Base-by-base conservation (phyloP, 2,113 vertebrate species). In the Rhombomys opimus region DNA sequence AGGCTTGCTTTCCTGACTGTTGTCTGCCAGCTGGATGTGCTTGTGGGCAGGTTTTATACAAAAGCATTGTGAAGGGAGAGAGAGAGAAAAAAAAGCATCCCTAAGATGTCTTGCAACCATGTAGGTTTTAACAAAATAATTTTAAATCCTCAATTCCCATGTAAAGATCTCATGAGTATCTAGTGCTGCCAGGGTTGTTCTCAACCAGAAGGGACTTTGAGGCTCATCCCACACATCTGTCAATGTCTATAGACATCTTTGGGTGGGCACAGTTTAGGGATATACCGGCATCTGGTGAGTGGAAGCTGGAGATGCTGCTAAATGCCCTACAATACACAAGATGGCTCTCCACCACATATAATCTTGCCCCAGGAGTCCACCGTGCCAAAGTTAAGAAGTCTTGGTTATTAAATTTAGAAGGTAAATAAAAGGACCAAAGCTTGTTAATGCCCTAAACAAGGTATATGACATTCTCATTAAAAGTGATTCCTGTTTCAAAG, bases 131-230 rank as follows among this genome's bases (percentile, higher is more conserved):
- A 91, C 15, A 38, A 35, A 22, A 46, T 65, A 52, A 65, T 85
- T 61, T 70, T 27, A 90, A 78, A 85, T 59, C 22, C 61, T 14
- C 27, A 25, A 57, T 41, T 75, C 30, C 22, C 46, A 23, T 52
- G 73, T n/a, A 57, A 77, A 94, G 81, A 87, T 50, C 23, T 76
- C 65, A 2, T 87, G 15, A 50, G 41, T 18, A 10, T 52, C 41
- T 67, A n/a, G 35, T 50, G 41, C 35, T n/a, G 14, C 38, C 89
- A 89, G 59, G 59, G 14, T 17, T 54, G 15, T 59, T 87, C 20
- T 93, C 70, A 12, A n/a, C 41, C 0, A 2, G 73, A 82, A 35
- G 4, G 0, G 1, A 57, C 3, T 50, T 9, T 70, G 22, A 0
- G 3, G 4, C 0, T 22, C 7, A 5, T 38, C 4, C 7, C 12